Percentiles rank a stretch among this genome's conserved stretches.
phyloP scores from a whole-genome alignment of 1,140 invertebrate species.

The Asobara japonica region DNA sequence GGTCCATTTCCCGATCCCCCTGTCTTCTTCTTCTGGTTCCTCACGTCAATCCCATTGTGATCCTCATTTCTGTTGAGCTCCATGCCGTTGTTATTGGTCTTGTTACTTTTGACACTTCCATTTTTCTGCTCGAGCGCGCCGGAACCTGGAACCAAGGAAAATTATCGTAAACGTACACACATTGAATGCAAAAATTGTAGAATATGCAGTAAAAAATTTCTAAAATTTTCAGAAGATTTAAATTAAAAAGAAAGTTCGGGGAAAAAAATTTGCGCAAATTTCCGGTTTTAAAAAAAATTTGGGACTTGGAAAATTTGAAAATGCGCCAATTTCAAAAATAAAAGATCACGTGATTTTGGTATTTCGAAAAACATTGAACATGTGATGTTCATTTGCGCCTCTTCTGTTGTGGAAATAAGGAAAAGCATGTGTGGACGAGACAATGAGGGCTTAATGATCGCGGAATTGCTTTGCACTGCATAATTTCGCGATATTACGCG shows the following conservation, averaged over 20 bases:
- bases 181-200: neutral
- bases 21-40: conserved; percentile 59
- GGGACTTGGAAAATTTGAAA: too few species aligned
- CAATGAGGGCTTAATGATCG: too few species aligned
- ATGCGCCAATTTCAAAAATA: neutral
- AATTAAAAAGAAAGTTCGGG: too few species aligned
- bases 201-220: neutral
- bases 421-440: too few species aligned
- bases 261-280: neutral
- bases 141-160: conserved; percentile 49
- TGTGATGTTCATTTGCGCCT: too few species aligned
- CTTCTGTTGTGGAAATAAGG: too few species aligned
- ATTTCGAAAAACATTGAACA: neutral
- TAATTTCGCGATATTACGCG: neutral
- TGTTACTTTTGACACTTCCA: conserved; percentile 59
- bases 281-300: too few species aligned
- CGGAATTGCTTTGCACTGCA: too few species aligned
- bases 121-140: conserved; percentile 62
- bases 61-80: conserved; percentile 61
- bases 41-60: conserved; percentile 39
- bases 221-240: neutral
- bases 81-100: conserved; percentile 61
- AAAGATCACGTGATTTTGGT: too few species aligned
- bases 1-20: conserved; percentile 59
- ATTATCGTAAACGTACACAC: too few species aligned